Conservation (phyloP, 30 jellyfish, hydroid and myxozoan species). For the Cassiopea andromeda region DNA sequence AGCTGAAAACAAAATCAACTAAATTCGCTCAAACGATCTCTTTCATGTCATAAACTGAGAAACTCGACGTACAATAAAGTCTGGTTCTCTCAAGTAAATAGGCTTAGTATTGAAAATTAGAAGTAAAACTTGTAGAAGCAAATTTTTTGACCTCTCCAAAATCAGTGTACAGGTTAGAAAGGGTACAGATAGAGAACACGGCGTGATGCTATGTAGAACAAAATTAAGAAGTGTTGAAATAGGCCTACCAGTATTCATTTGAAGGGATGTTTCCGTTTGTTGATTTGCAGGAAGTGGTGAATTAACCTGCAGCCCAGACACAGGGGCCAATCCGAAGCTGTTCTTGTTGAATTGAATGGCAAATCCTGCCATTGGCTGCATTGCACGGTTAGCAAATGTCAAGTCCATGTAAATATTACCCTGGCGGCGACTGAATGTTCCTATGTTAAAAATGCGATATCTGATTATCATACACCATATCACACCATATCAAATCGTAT, state of each 20-base stretch:
- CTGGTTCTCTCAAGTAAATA: too few species aligned
- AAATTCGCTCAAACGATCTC: slow-evolving; percentile 8
- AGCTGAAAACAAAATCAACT: slow-evolving; percentile 60
- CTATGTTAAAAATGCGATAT: slow-evolving; percentile 13
- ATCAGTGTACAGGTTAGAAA: too few species aligned
- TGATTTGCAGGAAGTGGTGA: slow-evolving; percentile 91
- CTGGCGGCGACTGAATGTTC: slow-evolving; percentile 93
- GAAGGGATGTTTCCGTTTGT: slow-evolving; percentile 87
- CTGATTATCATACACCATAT: neutral
- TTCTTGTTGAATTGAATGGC: slow-evolving; percentile 94
- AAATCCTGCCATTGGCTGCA: slow-evolving; percentile 95
- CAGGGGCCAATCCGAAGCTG: slow-evolving; percentile 93
- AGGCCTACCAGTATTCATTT: slow-evolving; percentile 68
- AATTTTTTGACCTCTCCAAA: too few species aligned
- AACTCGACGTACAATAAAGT: too few species aligned
- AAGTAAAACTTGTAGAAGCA: too few species aligned
- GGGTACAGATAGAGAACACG: too few species aligned
- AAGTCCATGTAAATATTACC: slow-evolving; percentile 89
- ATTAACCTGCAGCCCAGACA: slow-evolving; percentile 75
- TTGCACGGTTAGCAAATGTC: slow-evolving; percentile 87
- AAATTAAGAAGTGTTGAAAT: too few species aligned
- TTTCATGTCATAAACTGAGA: too few species aligned
- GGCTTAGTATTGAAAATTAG: too few species aligned
- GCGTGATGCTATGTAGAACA: too few species aligned
- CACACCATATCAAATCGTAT: neutral